phyloP scores from a whole-genome alignment of 2,113 vertebrate genomes.

The Ploceus nigricollis region DNA sequence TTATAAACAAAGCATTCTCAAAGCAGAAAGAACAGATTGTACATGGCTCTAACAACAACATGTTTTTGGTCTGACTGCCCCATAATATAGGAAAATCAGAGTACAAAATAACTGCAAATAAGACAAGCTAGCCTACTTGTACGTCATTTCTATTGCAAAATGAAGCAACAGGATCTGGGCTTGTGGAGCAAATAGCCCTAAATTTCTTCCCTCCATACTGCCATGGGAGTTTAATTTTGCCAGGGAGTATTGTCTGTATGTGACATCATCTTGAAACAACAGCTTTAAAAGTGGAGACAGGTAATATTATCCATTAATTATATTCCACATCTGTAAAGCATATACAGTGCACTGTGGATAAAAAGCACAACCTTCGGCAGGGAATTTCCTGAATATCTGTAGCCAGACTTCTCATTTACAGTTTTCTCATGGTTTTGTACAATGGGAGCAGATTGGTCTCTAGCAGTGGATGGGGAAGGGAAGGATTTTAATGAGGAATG shows the following conservation, averaged over 20 bases:
- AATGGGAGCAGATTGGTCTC: background rate
- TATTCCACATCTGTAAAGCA: background rate
- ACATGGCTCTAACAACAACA: background rate
- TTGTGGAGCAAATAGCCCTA: background rate
- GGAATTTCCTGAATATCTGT: background rate
- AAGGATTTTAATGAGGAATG: background rate
- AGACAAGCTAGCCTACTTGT: background rate
- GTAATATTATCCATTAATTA: constrained; percentile 20
- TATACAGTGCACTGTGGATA: background rate
- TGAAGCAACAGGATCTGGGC: background rate
- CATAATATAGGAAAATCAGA: constrained; percentile 13
- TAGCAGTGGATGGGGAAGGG: background rate
- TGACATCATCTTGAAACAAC: constrained; percentile 24
- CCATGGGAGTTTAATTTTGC: background rate
- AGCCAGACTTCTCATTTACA: background rate
- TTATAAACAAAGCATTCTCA: constrained; percentile 6
- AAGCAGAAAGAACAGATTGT: constrained; percentile 4
- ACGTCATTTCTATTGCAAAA: background rate
- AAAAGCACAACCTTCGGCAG: background rate
- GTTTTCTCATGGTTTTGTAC: background rate
- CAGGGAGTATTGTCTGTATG: background rate
- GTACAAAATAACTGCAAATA: constrained; percentile 1
- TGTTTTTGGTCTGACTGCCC: background rate
- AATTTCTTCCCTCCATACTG: background rate
- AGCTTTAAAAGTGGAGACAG: background rate